Conservation (phyloP, 2,888 invertebrate genomes). For the Anaspis maculata region DNA sequence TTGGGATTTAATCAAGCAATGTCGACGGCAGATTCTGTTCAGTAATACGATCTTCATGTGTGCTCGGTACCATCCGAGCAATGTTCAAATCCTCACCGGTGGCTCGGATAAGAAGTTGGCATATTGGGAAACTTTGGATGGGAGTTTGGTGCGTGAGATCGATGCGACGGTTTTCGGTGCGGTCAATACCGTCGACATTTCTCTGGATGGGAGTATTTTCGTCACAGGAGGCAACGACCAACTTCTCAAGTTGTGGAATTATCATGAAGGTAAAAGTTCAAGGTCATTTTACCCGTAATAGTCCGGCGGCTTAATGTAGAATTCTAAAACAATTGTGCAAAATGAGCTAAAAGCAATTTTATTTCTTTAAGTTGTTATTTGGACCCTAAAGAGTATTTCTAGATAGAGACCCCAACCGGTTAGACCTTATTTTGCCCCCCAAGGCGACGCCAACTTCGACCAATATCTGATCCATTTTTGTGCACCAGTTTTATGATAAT, state of each 20-base stretch:
- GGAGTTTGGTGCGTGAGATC: conserved; percentile 70
- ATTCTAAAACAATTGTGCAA: too few relatives aligned
- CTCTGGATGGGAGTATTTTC: conserved; percentile 65
- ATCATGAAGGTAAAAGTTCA: conserved; percentile 75
- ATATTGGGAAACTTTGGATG: conserved; percentile 86
- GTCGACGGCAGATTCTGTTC: conserved; percentile 74
- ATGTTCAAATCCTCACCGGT: conserved; percentile 72
- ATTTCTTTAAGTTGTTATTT: too few relatives aligned
- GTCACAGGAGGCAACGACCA: conserved; percentile 84
- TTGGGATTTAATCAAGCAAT: conserved; percentile 72
- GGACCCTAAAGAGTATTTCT: too few relatives aligned
- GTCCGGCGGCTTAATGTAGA: too few relatives aligned
- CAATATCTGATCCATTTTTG: too few relatives aligned
- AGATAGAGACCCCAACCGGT: too few relatives aligned
- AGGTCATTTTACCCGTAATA: too few relatives aligned
- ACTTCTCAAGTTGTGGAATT: conserved; percentile 82
- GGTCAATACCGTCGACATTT: conserved; percentile 72
- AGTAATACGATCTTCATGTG: conserved; percentile 80
- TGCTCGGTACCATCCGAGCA: conserved; percentile 58
- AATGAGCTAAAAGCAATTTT: too few relatives aligned
- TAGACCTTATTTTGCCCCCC: too few relatives aligned
- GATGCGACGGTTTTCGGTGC: conserved; percentile 76
- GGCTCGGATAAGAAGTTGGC: conserved; percentile 80
- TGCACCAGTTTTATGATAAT: too few relatives aligned
- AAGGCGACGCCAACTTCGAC: too few relatives aligned